Evolutionary conservation across 2,797 vertebrate species (phyloP).

Genomic region (Tinamus major): DNA sequence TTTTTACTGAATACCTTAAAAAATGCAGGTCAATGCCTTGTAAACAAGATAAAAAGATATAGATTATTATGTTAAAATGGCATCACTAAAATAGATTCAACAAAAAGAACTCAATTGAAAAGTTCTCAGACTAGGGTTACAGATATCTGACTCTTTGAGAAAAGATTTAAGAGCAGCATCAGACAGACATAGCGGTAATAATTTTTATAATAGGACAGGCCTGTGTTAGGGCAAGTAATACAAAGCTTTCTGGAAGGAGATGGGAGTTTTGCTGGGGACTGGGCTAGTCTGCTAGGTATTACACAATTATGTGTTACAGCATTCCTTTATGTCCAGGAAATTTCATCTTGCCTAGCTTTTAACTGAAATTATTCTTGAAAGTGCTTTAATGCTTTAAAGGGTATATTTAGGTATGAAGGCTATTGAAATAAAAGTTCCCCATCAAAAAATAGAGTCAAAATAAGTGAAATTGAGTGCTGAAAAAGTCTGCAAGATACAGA

Average conservation of each 20-base stretch:
- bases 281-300: neutral
- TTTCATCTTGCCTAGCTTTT: neutral
- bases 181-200: neutral
- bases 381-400: neutral
- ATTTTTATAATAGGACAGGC: neutral
- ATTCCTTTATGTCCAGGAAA: neutral
- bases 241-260: neutral
- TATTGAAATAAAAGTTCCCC: neutral
- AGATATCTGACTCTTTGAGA: neutral
- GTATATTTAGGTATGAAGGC: neutral
- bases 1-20: neutral
- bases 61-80: neutral
- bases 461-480: neutral
- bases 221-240: neutral
- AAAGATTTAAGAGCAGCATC: neutral
- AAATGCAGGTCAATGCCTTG: neutral
- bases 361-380: neutral
- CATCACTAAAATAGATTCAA: neutral
- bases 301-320: neutral
- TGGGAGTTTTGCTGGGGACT: neutral
- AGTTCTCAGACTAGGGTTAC: neutral
- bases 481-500: neutral
- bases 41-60: neutral
- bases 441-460: neutral
- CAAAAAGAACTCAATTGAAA: neutral